Evolutionary conservation across 2,797 vertebrate species (phyloP), one percentile per base, ranked within the genome.

Genomic region (Anableps anableps): DNA sequence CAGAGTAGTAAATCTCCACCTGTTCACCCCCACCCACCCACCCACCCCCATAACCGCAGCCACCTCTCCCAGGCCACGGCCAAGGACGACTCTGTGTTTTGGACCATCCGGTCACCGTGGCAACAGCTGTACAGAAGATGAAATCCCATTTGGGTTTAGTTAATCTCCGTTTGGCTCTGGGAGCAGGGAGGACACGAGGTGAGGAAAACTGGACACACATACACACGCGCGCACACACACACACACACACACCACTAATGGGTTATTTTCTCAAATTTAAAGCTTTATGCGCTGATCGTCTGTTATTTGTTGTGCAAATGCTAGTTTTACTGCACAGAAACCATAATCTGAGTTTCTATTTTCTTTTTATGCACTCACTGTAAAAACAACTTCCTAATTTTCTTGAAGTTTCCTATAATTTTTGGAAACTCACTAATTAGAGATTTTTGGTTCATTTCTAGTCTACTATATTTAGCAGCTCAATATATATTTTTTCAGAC

Each of bases 131-230:
- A 2, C 91, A 97, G 74, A 96, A 94, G 71, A 91, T 99, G 90
- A 99, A 99, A 91, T 92, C 83, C 4, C 96, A 99, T 92, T 91
- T 99, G 60, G 94, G 95, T 76, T 85, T 99, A 47, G 80, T 89
- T 64, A 95, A 97, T 58, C n/a, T 99, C 58, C 97, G 98, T 26
- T 89, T 99, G 78, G 98, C 98, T 4, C n/a, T 99, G 68, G 98
- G 98, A 76, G 64, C 5, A 1, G 96, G 97, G 55, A 94, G 90
- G 83, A 97, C 95, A 0, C 83, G 95, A 74, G 98, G 98, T 80
- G 50, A 86, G 78, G 43, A 72, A 82, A 10, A 51, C 43, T 23
- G 31, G 58, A 66, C 55, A 71, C 58, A 71, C 23, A 48, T 7
- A 21, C 4, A 9, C 8, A n/a, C n/a, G n/a, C n/a, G n/a, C n/a